Percentiles rank a stretch among this genome's conserved stretches.
These are phyloP conservation scores for Embidobia sp. DNA, from an alignment of 2,888 invertebrate species.

Conservation along the genomic window DNA sequence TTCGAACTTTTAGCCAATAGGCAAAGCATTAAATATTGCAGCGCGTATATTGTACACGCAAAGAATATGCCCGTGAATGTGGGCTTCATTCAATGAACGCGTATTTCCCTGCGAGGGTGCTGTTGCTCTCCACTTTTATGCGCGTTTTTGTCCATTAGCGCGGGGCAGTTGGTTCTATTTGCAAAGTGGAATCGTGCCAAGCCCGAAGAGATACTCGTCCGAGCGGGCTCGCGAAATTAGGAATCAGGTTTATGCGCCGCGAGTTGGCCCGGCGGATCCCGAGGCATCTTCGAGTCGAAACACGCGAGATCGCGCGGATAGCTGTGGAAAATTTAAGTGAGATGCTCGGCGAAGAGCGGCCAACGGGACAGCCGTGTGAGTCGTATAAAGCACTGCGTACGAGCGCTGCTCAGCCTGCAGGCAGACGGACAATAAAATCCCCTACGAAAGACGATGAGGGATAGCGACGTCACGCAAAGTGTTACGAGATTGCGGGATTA, in stretches of 20 bases:
- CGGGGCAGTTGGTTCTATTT: slow-evolving; percentile 55
- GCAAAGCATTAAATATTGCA: slow-evolving; percentile 49
- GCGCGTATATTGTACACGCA: slow-evolving; percentile 6
- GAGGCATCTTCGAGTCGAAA: slow-evolving; percentile 17
- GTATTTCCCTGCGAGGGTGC: slow-evolving; percentile 22
- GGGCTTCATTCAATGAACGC: slow-evolving; percentile 49
- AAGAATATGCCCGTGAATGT: slow-evolving; percentile 49
- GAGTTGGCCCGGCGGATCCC: not conserved
- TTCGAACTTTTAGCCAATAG: slow-evolving; percentile 56
- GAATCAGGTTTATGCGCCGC: slow-evolving; percentile 58
- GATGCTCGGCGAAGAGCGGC: slow-evolving; percentile 39
- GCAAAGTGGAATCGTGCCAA: slow-evolving; percentile 65
- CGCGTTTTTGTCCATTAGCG: slow-evolving; percentile 62
- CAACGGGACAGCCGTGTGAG: slow-evolving; percentile 14
- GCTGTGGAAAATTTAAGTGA: slow-evolving; percentile 64
- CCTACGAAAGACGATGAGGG: slow-evolving; percentile 53
- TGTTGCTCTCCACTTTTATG: slow-evolving; percentile 43
- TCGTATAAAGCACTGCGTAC: slow-evolving; percentile 53
- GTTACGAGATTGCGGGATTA: slow-evolving; percentile 59
- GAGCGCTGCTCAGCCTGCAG: slow-evolving; percentile 55
- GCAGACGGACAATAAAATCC: slow-evolving; percentile 62
- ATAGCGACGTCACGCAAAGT: slow-evolving; percentile 57
- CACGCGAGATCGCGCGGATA: slow-evolving; percentile 57
- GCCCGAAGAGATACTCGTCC: slow-evolving; percentile 58
- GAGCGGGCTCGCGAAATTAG: slow-evolving; percentile 54